Evolutionary conservation across 1,140 invertebrate species (phyloP).

Genomic region (Ruditapes philippinarum): DNA sequence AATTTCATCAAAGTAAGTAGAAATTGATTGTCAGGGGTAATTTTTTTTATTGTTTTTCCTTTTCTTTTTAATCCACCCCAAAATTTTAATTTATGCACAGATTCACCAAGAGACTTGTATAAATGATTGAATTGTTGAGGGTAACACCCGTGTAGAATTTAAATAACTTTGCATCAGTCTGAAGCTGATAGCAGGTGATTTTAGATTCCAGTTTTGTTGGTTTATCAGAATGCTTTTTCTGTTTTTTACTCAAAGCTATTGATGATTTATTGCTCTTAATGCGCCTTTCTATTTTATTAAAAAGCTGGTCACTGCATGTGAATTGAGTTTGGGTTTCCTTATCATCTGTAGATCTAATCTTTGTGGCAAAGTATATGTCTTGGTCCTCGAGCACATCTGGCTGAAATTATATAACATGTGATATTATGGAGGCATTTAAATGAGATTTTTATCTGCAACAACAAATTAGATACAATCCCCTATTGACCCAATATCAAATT

Average conservation of each 20-base stretch:
- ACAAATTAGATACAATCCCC: no score
- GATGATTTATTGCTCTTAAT: neutral
- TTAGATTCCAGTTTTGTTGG: neutral
- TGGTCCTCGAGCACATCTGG: no score
- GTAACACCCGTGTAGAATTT: slow-evolving; percentile 48
- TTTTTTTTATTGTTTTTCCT: slow-evolving; percentile 6
- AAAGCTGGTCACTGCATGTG: slow-evolving; percentile 26
- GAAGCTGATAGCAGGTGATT: neutral
- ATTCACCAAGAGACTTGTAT: neutral
- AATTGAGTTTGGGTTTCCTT: slow-evolving; percentile 36
- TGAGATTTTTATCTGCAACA: no score
- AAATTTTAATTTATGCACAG: slow-evolving; percentile 28
- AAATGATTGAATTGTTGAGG: slow-evolving; percentile 41
- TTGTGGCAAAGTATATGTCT: neutral
- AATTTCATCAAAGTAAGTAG: slow-evolving; percentile 39
- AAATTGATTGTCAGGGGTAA: slow-evolving; percentile 31
- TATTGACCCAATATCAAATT: no score
- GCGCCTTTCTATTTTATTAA: slow-evolving; percentile 42
- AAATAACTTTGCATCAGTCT: slow-evolving; percentile 19
- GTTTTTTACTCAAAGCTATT: no score
- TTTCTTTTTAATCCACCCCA: slow-evolving; percentile 4
- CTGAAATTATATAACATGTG: no score
- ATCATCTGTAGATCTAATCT: neutral
- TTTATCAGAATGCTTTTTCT: no score
- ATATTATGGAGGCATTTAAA: no score